Evolutionary conservation across 2,888 invertebrate genomes (phyloP).

Genomic region (Cerastis rubricosa): DNA sequence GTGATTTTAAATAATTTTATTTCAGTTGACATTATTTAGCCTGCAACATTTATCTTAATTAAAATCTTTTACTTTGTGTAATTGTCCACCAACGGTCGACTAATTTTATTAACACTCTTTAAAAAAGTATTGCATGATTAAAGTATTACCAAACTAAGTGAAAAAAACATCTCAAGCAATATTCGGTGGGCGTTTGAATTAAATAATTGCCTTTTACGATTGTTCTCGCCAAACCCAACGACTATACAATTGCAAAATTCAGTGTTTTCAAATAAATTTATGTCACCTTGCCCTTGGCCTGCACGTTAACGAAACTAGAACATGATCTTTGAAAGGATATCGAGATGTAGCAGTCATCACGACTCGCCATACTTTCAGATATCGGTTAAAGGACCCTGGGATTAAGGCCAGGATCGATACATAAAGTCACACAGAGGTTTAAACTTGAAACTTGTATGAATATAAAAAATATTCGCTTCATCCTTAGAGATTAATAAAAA

Average conservation of each 20-base stretch:
- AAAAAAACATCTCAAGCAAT: constrained; percentile 9
- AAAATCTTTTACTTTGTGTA: neutral
- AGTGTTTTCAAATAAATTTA: constrained; percentile 55
- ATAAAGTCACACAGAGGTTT: neutral
- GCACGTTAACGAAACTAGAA: constrained; percentile 60
- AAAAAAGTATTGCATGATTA: neutral
- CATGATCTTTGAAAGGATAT: constrained; percentile 62
- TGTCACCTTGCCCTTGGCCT: constrained; percentile 64
- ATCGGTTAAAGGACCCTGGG: constrained; percentile 53
- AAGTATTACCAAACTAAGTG: constrained; percentile 21
- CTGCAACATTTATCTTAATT: constrained; percentile 17
- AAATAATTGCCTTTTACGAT: constrained; percentile 53
- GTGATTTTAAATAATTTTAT: constrained; percentile 4
- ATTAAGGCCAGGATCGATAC: constrained; percentile 44
- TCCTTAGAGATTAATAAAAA: constrained; percentile 38
- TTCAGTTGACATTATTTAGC: constrained; percentile 10
- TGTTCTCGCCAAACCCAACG: constrained; percentile 48
- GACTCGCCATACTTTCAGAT: constrained; percentile 50
- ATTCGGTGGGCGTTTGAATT: constrained; percentile 57
- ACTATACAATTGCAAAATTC: constrained; percentile 49
- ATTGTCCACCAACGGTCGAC: constrained; percentile 1
- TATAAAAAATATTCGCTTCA: constrained; percentile 1
- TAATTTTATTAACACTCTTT: constrained; percentile 3
- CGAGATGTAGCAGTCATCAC: constrained; percentile 52
- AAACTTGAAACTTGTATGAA: neutral